Evolutionary conservation across 2,113 vertebrate genomes (phyloP).

Genomic region (Neotoma lepida): DNA sequence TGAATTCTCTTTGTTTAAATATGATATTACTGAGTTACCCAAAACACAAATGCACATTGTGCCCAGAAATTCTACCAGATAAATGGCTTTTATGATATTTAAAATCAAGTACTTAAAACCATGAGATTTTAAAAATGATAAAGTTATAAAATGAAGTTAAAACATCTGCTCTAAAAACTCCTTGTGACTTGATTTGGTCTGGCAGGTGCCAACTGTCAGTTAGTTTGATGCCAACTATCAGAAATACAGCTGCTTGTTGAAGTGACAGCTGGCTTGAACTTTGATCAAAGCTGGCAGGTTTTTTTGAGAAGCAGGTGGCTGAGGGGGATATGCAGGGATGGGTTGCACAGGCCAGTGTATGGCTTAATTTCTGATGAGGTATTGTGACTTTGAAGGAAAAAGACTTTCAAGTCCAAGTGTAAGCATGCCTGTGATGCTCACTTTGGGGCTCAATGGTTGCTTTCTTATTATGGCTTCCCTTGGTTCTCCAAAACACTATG

Average conservation of each 20-base stretch:
- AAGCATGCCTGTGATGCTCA: background rate
- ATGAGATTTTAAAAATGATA: constrained; percentile 11
- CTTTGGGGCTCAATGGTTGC: background rate
- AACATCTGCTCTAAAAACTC: constrained; percentile 26
- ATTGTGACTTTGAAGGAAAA: background rate
- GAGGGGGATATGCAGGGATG: background rate
- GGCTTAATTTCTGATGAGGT: background rate
- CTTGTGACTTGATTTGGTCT: background rate
- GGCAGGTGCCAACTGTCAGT: constrained; percentile 18
- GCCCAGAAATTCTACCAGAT: background rate
- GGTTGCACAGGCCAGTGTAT: background rate
- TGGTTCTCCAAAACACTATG: background rate
- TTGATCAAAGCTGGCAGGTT: constrained; percentile 44
- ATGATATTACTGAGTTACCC: constrained; percentile 1
- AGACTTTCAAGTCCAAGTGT: background rate
- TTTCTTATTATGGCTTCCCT: background rate
- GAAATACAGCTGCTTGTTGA: constrained; percentile 45
- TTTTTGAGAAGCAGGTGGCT: constrained; percentile 57
- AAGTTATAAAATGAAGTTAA: constrained; percentile 10
- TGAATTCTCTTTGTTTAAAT: background rate
- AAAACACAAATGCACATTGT: background rate
- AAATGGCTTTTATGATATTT: background rate
- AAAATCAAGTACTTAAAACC: constrained; percentile 44
- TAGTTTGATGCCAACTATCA: constrained; percentile 39
- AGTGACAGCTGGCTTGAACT: constrained; percentile 34